Percentiles rank a stretch among this genome's conserved stretches.
Evolutionary conservation across 1,140 invertebrate species (phyloP).

Genomic region (Ladona fulva): DNA sequence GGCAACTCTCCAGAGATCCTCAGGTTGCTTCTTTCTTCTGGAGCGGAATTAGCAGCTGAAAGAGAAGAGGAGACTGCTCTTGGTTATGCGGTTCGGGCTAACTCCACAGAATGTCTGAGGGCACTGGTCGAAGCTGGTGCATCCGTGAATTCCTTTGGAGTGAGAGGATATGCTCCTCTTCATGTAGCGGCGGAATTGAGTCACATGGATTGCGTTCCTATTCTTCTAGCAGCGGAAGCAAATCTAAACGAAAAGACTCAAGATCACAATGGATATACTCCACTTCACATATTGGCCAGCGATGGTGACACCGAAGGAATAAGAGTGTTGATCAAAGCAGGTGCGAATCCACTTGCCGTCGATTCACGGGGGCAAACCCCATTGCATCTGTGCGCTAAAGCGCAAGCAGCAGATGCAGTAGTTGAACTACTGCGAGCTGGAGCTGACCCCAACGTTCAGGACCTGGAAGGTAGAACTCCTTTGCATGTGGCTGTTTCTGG

Average conservation of each 20-base stretch:
- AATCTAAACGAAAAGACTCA: constrained; percentile 50
- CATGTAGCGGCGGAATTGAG: constrained; percentile 68
- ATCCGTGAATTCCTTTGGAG: constrained; percentile 56
- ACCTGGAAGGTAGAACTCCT: constrained; percentile 65
- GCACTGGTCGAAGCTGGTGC: constrained; percentile 59
- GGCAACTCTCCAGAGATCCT: constrained; percentile 64
- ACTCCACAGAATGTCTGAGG: constrained; percentile 60
- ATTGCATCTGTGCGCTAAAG: constrained; percentile 63
- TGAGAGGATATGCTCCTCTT: constrained; percentile 61
- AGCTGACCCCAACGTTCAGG: constrained; percentile 62
- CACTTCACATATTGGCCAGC: constrained; percentile 70
- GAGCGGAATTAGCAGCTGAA: constrained; percentile 43
- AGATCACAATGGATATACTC: constrained; percentile 58
- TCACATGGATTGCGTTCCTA: constrained; percentile 54
- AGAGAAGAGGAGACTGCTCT: constrained; percentile 57
- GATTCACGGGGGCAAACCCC: constrained; percentile 69
- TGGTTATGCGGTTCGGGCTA: constrained; percentile 64
- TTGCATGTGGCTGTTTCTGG: constrained; percentile 63
- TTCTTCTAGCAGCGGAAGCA: constrained; percentile 53
- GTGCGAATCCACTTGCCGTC: constrained; percentile 56
- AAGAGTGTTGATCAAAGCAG: constrained; percentile 57
- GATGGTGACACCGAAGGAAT: constrained; percentile 65
- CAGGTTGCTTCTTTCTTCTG: constrained; percentile 56
- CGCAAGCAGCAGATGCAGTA: constrained; percentile 42
- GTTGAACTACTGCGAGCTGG: constrained; percentile 61